These are phyloP conservation scores for Mionectes macconnelli DNA, from an alignment of 2,113 vertebrate species.

Conservation along the genomic window DNA sequence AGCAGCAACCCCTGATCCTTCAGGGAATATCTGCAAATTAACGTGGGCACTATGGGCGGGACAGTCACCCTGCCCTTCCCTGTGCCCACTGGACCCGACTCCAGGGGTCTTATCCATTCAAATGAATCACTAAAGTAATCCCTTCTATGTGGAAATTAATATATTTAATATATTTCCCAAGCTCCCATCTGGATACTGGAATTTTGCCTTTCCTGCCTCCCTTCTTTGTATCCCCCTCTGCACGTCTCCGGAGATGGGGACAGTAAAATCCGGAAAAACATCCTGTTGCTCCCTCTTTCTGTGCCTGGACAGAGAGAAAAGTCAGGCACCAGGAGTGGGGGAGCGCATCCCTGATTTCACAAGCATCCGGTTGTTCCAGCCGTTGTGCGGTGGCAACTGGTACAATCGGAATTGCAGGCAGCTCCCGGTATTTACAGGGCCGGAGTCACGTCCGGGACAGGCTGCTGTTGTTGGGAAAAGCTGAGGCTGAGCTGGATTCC, in stretches of 20 bases:
- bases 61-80: not conserved
- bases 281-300: not conserved
- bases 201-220: not conserved
- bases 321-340: not conserved
- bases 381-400: not conserved
- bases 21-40: not conserved
- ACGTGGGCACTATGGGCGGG: no score
- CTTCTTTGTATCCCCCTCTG: not conserved
- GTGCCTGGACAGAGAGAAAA: not conserved
- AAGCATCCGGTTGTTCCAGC: not conserved
- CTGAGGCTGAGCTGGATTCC: not conserved
- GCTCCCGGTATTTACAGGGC: not conserved
- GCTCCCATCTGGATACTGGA: not conserved
- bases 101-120: not conserved
- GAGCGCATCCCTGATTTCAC: not conserved
- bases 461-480: not conserved
- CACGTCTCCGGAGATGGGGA: accelerated
- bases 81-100: accelerated
- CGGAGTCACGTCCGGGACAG: not conserved
- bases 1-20: not conserved
- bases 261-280: not conserved
- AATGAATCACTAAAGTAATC: not conserved
- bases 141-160: accelerated
- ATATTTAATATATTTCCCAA: not conserved
- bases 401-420: conserved; percentile 24